Evolutionary conservation across 1,140 invertebrate genomes (phyloP), one percentile per base, ranked within the genome.

Genomic region (Ectropis grisescens): DNA sequence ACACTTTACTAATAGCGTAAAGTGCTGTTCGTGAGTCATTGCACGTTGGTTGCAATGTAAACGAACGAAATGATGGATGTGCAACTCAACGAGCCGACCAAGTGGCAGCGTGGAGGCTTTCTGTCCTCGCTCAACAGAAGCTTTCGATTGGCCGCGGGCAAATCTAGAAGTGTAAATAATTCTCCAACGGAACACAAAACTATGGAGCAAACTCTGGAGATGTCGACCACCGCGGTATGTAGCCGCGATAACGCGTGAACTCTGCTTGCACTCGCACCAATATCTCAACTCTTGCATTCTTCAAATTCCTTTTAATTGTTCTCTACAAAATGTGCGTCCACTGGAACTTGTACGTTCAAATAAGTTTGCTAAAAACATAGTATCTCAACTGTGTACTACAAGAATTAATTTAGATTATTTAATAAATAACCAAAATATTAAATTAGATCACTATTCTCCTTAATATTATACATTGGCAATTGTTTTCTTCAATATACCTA

Each of bases 101-200:
- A 71, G 62, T 72, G 74, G 74, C 62, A 71, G 45, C 71, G 67
- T 47, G 68, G 68, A 46, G 65, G 74, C 25, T 71, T 79, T 55
- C 58, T 79, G 44, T 75, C 60, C 30, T 46, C 59, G 33, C 52
- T 79, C 7, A 79, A 79, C 37, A 58, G 64, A 55, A 79, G 74
- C 56, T 69, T 79, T 47, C 66, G 74, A 31, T 43, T 72, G 29
- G 45, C 58, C 8, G 49, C 43, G 36, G 53, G 50, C 23, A 70
- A 62, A 33, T 55, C 64, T 13, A 72, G 53, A 46, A 65, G 47
- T 41, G 41, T 40, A 10, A 52, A 41, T 24, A 62, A 35, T 30
- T 70, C 55, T 12, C 58, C 54, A 1, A 37, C 55, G 14, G 59
- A 70, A 22, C 53, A 41, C 39, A 72, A 64, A 55, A 42, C 41